Conservation (phyloP, 2,888 invertebrate species). For the Acanthosepion lycidas region DNA sequence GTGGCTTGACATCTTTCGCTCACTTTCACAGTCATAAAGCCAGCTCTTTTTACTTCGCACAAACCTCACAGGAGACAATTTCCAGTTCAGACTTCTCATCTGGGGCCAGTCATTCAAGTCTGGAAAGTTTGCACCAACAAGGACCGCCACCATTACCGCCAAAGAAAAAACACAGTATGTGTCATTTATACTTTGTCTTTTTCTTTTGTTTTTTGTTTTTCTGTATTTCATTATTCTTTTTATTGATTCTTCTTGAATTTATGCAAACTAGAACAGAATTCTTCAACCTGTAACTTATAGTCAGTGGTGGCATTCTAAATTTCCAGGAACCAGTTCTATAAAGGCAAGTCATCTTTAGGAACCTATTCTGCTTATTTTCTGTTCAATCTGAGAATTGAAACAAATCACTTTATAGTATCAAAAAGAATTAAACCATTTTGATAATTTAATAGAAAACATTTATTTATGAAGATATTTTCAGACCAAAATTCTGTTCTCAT, state of each 20-base stretch:
- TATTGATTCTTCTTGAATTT: background rate
- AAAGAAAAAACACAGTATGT: conserved; percentile 95
- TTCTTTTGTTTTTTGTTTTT: background rate
- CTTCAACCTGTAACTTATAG: too few species aligned
- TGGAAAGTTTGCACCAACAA: conserved; percentile 65
- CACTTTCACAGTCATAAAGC: conserved; percentile 61
- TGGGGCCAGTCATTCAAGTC: conserved; percentile 66
- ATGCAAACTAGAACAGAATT: too few species aligned
- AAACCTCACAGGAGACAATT: conserved; percentile 68
- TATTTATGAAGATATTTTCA: too few species aligned
- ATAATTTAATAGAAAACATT: too few species aligned
- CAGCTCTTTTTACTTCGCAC: conserved; percentile 59
- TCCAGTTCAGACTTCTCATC: conserved; percentile 70
- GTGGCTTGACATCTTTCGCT: conserved; percentile 60
- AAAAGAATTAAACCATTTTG: too few species aligned
- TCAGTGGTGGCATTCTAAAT: too few species aligned
- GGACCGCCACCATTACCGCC: conserved; percentile 87
- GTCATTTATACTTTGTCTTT: background rate
- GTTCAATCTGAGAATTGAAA: too few species aligned
- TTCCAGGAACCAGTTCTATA: too few species aligned
- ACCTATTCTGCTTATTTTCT: too few species aligned
- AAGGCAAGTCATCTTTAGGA: too few species aligned
- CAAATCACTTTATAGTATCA: too few species aligned
- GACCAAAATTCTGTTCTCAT: too few species aligned
- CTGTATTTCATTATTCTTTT: background rate